These are phyloP conservation scores for Mustela nigripes DNA, from an alignment of 2,113 vertebrate species.

Conservation along the genomic window DNA sequence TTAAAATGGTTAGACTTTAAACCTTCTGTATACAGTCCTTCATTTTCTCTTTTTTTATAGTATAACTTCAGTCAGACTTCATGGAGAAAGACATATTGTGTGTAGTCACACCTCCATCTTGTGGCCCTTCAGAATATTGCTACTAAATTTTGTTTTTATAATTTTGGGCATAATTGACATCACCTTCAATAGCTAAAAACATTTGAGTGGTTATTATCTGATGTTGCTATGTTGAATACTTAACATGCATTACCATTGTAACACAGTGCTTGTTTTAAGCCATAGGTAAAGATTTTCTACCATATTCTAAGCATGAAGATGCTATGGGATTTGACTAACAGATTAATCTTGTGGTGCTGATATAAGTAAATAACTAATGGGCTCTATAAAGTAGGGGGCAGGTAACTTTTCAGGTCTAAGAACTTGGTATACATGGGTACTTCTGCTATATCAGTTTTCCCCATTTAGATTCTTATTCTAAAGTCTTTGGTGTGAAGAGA, in stretches of 20 bases:
- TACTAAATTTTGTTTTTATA: constrained; percentile 55
- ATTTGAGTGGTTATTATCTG: constrained; percentile 30
- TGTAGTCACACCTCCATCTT: constrained; percentile 75
- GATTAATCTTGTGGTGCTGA: constrained; percentile 5
- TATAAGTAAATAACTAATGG: neutral
- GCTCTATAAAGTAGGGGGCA: neutral
- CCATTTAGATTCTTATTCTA: neutral
- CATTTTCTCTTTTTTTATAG: constrained; percentile 23
- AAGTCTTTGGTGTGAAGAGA: neutral
- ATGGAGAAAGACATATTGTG: neutral
- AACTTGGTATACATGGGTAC: neutral
- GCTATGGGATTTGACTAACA: constrained; percentile 34
- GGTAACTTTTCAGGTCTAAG: constrained; percentile 14
- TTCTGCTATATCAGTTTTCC: neutral
- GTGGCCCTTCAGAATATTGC: constrained; percentile 73
- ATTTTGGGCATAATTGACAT: neutral
- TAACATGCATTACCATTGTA: neutral
- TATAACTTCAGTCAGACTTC: constrained; percentile 41
- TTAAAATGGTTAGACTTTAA: constrained; percentile 18
- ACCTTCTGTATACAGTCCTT: neutral
- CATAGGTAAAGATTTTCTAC: neutral
- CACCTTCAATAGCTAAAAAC: constrained; percentile 28
- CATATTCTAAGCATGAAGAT: neutral
- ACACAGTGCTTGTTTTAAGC: constrained; percentile 12
- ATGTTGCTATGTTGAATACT: neutral